These are phyloP conservation scores for Drosophila paranaensis DNA, from an alignment of 2,888 invertebrate species.

Conservation along the genomic window DNA sequence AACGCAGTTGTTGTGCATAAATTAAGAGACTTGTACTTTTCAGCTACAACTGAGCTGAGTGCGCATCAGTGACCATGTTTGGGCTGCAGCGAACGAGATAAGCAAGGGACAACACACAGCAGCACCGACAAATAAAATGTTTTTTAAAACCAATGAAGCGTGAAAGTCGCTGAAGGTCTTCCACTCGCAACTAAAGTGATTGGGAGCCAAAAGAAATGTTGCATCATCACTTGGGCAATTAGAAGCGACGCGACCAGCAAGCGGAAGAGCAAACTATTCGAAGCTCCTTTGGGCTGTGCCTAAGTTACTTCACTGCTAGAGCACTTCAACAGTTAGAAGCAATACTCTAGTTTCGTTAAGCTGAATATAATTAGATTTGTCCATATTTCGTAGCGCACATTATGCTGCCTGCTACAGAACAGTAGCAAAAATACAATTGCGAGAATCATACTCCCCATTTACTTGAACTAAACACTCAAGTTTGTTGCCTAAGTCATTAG, in stretches of 20 bases:
- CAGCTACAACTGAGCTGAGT: slow-evolving; percentile 46
- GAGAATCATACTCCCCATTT: no score
- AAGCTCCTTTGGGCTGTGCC: slow-evolving; percentile 6
- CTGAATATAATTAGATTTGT: no score
- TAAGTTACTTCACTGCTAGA: slow-evolving; percentile 21
- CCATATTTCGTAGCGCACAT: no score
- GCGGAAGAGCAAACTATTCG: slow-evolving; percentile 16
- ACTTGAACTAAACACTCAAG: background rate
- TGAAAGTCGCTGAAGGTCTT: slow-evolving; percentile 76
- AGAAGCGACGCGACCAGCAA: slow-evolving; percentile 6
- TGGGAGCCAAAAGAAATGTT: slow-evolving; percentile 31
- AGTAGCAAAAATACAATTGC: no score
- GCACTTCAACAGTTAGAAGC: background rate
- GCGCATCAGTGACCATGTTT: slow-evolving; percentile 64
- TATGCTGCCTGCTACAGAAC: no score
- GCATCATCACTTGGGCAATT: slow-evolving; percentile 38
- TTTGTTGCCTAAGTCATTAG: slow-evolving; percentile 13
- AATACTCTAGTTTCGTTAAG: background rate
- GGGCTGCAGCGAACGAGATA: slow-evolving; percentile 49
- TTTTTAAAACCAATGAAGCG: slow-evolving; percentile 64
- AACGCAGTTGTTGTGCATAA: slow-evolving; percentile 51
- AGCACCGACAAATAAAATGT: slow-evolving; percentile 32
- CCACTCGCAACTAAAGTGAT: slow-evolving; percentile 33
- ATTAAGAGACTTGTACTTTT: slow-evolving; percentile 55
- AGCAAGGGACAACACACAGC: slow-evolving; percentile 53